Evolutionary conservation across 2,797 vertebrate species (phyloP).

Genomic region (Huso huso): DNA sequence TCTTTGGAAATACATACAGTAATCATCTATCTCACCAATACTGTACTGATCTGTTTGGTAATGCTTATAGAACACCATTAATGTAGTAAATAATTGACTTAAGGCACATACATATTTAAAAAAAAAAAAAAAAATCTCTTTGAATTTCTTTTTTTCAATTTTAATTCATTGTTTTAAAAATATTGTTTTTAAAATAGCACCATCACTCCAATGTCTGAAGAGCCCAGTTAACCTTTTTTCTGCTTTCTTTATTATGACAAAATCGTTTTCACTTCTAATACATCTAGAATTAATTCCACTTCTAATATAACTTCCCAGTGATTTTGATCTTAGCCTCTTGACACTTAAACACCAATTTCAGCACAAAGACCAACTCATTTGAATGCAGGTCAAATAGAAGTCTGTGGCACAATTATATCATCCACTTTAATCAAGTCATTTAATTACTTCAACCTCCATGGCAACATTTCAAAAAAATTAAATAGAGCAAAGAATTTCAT

Average conservation of each 20-base stretch:
- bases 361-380: constrained; percentile 27
- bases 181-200: constrained; percentile 26
- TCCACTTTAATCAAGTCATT: constrained; percentile 14
- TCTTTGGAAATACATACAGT: no score
- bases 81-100: no score
- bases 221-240: constrained; percentile 41
- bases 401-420: constrained; percentile 27
- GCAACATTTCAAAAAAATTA: constrained; percentile 1
- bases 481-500: no score
- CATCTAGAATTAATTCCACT: constrained; percentile 21
- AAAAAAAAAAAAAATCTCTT: no score
- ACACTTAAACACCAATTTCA: constrained; percentile 12
- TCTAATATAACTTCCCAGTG: constrained; percentile 13
- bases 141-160: no score
- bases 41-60: no score
- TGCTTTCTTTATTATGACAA: constrained; percentile 31
- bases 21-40: no score
- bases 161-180: no score
- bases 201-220: constrained; percentile 24
- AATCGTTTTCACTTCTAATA: constrained; percentile 24
- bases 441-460: constrained; percentile 10
- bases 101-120: no score
- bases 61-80: no score
- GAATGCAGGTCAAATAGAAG: constrained; percentile 27
- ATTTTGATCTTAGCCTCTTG: constrained; percentile 15